Evolutionary conservation across 2,113 vertebrate genomes (phyloP), one percentile per base, ranked within the genome.

Genomic region (Sula dactylatra): DNA sequence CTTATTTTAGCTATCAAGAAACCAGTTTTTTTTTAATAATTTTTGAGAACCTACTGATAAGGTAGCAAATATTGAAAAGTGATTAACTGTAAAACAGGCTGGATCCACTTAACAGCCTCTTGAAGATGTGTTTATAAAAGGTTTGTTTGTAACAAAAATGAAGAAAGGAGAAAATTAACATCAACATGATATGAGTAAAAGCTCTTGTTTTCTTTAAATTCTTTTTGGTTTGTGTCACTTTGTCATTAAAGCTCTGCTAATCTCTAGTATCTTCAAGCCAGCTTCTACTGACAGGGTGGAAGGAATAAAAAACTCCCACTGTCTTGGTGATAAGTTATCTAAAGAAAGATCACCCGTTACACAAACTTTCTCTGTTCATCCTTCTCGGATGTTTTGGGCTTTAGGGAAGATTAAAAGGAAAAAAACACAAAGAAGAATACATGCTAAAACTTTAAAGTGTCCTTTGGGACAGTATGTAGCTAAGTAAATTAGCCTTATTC

Each of bases 201-300:
- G 34, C 25, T 92, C 61, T 91, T 97, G 83, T 95, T 98, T 98
- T 97, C 83, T 97, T 98, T 97, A 88, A 82, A 90, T 97, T 96
- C 86, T 74, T 97, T 97, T 94, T 93, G 32, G 82, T 94, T 96
- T 96, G 86, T 94, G 59, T 92, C 92, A 64, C 76, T 97, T 96
- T 98, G 92, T 97, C 92, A 81, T 47, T 72, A 94, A 97, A 95
- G 61, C 86, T 94, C 31, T 2, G 64, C 29, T 97, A 97, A 98
- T 97, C 92, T 96, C 77, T 44, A 3, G 3, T 40, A 66, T 96
- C 93, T 95, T 82, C 85, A 82, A 97, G 90, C 77, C 90, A 82
- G 31, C 88, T 97, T 91, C 62, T 93, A 84, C 87, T 89, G 95
- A 96, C 84, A 93, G 73, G 36, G 38, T 88, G 24, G 38, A 95